phyloP scores from a whole-genome alignment of 2,113 vertebrate species.

The Thinocorus orbignyianus region DNA sequence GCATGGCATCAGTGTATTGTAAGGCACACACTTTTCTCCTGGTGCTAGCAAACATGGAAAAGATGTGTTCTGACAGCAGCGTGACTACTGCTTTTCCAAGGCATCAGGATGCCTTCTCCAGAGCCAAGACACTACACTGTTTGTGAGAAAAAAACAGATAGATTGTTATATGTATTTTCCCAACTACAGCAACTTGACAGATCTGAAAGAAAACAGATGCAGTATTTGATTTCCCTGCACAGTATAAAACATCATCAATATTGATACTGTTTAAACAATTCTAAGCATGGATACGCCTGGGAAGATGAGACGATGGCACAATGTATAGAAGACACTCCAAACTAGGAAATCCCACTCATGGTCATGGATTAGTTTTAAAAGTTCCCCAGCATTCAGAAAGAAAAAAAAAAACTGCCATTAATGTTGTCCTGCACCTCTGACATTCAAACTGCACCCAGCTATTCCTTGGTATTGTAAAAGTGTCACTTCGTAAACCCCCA shows the following conservation, averaged over 20 bases:
- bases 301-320: not conserved
- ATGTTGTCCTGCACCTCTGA: constrained; percentile 48
- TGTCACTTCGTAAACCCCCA: constrained; percentile 61
- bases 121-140: not conserved
- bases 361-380: constrained; percentile 1
- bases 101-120: not conserved
- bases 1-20: not conserved
- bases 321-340: not conserved
- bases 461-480: constrained; percentile 53
- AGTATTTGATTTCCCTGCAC: not conserved
- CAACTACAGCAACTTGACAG: not conserved
- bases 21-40: not conserved
- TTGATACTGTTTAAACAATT: not conserved
- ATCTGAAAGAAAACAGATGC: not conserved
- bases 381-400: not conserved
- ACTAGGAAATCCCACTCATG: not conserved
- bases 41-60: not conserved
- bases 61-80: not conserved
- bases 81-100: not conserved
- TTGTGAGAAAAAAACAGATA: not conserved
- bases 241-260: fast-evolving
- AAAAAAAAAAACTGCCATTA: constrained; percentile 39
- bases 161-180: not conserved
- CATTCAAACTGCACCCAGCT: constrained; percentile 64
- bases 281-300: not conserved